A percentile compares a stretch with the other conserved stretches of the same genome.
These are phyloP conservation scores for Calephelis virginiensis DNA, from an alignment of 1,140 invertebrate genomes.

Conservation along the genomic window DNA sequence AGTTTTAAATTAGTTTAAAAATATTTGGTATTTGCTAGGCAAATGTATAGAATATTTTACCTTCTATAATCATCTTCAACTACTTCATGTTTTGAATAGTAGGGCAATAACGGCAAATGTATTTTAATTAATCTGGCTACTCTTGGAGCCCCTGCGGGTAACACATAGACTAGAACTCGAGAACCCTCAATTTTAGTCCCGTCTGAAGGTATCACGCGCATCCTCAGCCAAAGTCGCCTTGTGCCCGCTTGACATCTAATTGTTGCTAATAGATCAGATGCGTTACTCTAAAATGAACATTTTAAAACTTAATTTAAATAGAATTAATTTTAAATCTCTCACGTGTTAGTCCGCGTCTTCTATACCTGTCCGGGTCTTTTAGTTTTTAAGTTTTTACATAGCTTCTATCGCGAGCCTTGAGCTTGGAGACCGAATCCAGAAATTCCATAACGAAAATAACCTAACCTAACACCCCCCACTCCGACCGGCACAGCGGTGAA, in stretches of 20 bases:
- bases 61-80: conserved; percentile 36
- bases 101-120: conserved; percentile 50
- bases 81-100: conserved; percentile 58
- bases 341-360: too few relatives aligned
- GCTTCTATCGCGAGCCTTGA: too few relatives aligned
- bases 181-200: conserved; percentile 35
- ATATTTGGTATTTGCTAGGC: background rate
- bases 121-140: conserved; percentile 58
- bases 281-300: conserved; percentile 34
- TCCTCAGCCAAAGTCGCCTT: conserved; percentile 55
- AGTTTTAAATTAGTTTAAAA: too few relatives aligned
- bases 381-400: too few relatives aligned
- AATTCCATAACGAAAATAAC: too few relatives aligned
- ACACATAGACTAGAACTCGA: conserved; percentile 51
- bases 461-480: too few relatives aligned
- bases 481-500: too few relatives aligned
- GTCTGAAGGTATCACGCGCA: conserved; percentile 34
- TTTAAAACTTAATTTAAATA: background rate
- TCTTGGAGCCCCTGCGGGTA: conserved; percentile 62
- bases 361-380: too few relatives aligned
- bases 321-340: background rate
- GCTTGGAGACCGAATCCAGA: too few relatives aligned
- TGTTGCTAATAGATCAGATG: conserved; percentile 56
- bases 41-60: conserved; percentile 25
- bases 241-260: conserved; percentile 69